Evolutionary conservation across 2,888 invertebrate genomes (phyloP), one percentile per base, ranked within the genome.

Genomic region (Ommatoiulus sabulosus): DNA sequence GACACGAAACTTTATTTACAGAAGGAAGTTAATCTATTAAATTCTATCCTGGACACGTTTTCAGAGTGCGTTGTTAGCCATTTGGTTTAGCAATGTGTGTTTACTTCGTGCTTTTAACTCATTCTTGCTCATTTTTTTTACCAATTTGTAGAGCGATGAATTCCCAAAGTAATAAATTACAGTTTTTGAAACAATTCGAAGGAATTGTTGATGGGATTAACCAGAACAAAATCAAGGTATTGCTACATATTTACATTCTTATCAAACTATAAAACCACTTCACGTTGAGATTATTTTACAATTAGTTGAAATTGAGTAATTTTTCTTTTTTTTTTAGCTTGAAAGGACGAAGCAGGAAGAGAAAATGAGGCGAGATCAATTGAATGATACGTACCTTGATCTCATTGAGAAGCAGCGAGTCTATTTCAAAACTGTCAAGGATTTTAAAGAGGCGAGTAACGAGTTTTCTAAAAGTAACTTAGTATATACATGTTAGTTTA

Each of bases 1-100:
- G 98, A 99, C 93, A 97, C 97, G n/a, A 96, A 97, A 93, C 94
- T 96, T 80, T 99, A 98, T 92, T 95, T 98, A 92, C 96, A 96
- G 90, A 98, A 98, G 92, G 99, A 99, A 93, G 94, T 98, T 88
- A 95, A 96, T 44, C 93, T 98, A 88, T 93, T 98, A 44, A 97
- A 97, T 93, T 97, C 97, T 0, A 96, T 98, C 91, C 95, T 97
- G 91, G 97, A 98, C 92, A 97, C 96, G 92, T 97, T 97, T 93
- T 95, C 96, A 90, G 95, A 96, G 96, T 96, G 93, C 94, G 95
- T 94, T 92, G 91, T 63, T 85, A 20, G 87, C 85, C 88, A 86
- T 87, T 88, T 43, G 17, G 3, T 20, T 48, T 35, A 87, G 52
- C 46, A n/a, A n/a, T n/a, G 84, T 46, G 87, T 84, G 35, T 12